phyloP scores from a whole-genome alignment of 2,113 vertebrate species.

The Calidris pugnax region DNA sequence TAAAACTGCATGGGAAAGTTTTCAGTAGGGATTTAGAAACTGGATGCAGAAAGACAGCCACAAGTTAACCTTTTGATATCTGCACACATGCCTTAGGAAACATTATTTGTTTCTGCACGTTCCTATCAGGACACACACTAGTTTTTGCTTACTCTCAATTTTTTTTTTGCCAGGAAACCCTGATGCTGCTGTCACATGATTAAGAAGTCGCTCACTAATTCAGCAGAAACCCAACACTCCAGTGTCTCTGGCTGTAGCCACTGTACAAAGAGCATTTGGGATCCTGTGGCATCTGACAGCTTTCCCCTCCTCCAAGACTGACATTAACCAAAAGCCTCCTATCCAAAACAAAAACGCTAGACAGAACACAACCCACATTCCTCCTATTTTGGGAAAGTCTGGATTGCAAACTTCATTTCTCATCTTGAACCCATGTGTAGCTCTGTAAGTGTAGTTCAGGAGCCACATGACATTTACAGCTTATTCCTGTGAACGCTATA shows the following conservation, averaged over 20 bases:
- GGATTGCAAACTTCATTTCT: background rate
- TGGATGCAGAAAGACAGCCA: background rate
- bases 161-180: background rate
- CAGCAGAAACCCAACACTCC: background rate
- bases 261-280: background rate
- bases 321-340: conserved; percentile 17
- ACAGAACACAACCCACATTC: conserved; percentile 11
- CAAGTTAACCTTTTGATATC: background rate
- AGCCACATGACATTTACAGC: conserved; percentile 13
- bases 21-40: background rate
- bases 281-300: background rate
- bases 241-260: background rate
- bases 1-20: background rate
- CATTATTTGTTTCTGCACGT: background rate
- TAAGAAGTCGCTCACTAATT: background rate
- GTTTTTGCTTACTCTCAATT: background rate
- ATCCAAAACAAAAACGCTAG: background rate
- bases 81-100: background rate
- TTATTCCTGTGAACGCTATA: background rate
- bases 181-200: background rate
- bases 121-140: background rate
- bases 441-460: background rate
- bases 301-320: background rate
- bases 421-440: conserved; percentile 44
- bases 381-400: conserved; percentile 39